Evolutionary conservation across 2,113 vertebrate species (phyloP), one percentile per base, ranked within the genome.

Genomic region (Cisticola juncidis): DNA sequence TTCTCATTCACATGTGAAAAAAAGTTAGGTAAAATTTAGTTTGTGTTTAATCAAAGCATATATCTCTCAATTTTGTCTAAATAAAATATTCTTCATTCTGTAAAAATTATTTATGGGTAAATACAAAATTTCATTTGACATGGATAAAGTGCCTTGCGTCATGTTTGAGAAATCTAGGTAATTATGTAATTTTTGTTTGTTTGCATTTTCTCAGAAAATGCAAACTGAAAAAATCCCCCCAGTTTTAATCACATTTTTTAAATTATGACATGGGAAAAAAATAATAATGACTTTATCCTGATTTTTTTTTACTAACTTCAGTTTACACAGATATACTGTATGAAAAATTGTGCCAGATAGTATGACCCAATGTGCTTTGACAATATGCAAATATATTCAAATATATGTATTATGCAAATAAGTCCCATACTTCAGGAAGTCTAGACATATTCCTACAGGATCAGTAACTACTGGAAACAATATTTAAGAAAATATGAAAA

Each of bases 401-500:
- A 92, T 70, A 19, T 38, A 87, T 87, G 60, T 28, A 53, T n/a
- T 90, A 58, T 48, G 62, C 36, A 94, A 94, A 53, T 79, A 70
- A 66, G 56, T 51, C 33, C 16, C 60, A 64, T 60, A 81, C 20
- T 65, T 78, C 16, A 66, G n/a, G 56, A 96, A 88, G 70, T 90
- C 85, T 90, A 84, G 74, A 87, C 81, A 68, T 70, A 88, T 68
- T 92, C 82, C 71, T 88, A 76, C 26, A 68, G 53, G 76, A 96
- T 69, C 44, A 19, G 36, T 76, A 87, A 66, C 33, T 54, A 62
- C 23, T 51, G 23, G 35, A 94, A 95, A 70, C 13, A 92, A n/a
- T 74, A 66, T 64, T 50, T 74, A 44, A 71, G 44, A 22, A 79
- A 81, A 84, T 71, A 84, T 5, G 26, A 25, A 91, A 81, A 85